Percentiles rank a stretch among this genome's conserved stretches.
Evolutionary conservation across 2,113 vertebrate genomes (phyloP).

Genomic region (Spilogale gracilis): DNA sequence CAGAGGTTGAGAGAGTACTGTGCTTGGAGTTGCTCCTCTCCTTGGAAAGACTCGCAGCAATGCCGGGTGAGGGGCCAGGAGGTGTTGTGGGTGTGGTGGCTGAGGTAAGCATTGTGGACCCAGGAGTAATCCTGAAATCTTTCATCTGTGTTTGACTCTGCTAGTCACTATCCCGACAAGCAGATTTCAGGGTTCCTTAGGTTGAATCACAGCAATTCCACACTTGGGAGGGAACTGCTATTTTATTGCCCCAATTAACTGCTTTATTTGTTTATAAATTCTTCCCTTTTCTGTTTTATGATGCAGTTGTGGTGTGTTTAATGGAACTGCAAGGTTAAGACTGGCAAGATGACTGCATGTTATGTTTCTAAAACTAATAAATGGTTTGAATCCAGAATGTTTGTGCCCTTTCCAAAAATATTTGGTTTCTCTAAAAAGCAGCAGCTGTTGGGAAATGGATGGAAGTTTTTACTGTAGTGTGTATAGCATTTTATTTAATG

Average conservation of each 20-base stretch:
- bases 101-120: neutral
- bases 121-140: slow-evolving; percentile 33
- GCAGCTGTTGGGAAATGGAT: slow-evolving; percentile 78
- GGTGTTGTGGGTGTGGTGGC: neutral
- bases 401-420: slow-evolving; percentile 79
- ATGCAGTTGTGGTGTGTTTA: slow-evolving; percentile 82
- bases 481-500: slow-evolving; percentile 58
- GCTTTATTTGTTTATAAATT: slow-evolving; percentile 86
- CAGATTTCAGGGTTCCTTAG: slow-evolving; percentile 43
- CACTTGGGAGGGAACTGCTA: slow-evolving; percentile 63
- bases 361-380: slow-evolving; percentile 76
- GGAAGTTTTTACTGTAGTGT: slow-evolving; percentile 53
- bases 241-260: slow-evolving; percentile 84
- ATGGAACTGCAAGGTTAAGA: slow-evolving; percentile 78
- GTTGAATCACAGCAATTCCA: slow-evolving; percentile 62
- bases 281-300: slow-evolving; percentile 84
- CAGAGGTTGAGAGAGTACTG: neutral
- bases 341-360: slow-evolving; percentile 65
- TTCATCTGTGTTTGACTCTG: slow-evolving; percentile 57
- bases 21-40: neutral
- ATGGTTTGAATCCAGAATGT: slow-evolving; percentile 72
- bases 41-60: neutral
- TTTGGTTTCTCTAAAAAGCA: slow-evolving; percentile 81
- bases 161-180: slow-evolving; percentile 18
- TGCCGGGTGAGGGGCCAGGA: neutral